These are phyloP conservation scores for Porites evermanni DNA, from an alignment of 92 coral and sea anemone genomes.

Conservation along the genomic window DNA sequence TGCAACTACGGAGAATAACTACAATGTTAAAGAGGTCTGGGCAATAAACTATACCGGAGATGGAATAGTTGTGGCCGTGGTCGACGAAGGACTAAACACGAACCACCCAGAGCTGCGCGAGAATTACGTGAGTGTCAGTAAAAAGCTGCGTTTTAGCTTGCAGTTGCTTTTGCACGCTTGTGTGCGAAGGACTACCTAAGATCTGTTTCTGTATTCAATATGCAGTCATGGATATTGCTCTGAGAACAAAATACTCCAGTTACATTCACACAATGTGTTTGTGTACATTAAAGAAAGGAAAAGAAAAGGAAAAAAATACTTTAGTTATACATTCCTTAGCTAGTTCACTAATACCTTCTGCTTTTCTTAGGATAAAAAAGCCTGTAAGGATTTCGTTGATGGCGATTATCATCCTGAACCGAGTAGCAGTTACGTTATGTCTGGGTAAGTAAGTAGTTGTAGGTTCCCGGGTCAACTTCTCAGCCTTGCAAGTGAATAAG, in stretches of 20 bases:
- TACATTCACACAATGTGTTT: no score
- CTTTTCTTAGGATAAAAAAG: slow-evolving; percentile 5
- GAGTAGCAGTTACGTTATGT: not conserved
- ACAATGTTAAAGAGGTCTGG: slow-evolving; percentile 4
- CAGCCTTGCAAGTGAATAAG: no score
- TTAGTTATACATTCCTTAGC: no score
- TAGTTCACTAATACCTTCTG: not conserved
- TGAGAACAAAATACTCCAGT: no score
- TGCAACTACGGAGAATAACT: not conserved
- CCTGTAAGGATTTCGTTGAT: slow-evolving; percentile 3
- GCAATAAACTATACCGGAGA: not conserved
- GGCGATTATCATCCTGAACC: not conserved
- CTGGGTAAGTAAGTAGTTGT: not conserved
- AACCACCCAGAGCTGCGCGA: not conserved
- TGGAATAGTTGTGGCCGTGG: slow-evolving; percentile 13
- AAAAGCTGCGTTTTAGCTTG: no score
- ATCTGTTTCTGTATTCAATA: no score
- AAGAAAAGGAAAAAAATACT: no score
- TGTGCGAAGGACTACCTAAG: no score
- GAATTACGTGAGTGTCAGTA: slow-evolving; percentile 5
- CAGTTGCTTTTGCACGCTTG: no score
- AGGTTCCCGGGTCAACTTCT: no score
- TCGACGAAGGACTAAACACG: slow-evolving; percentile 12
- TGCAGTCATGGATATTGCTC: no score
- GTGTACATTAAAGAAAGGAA: no score